Evolutionary conservation across 2,797 vertebrate genomes (phyloP).

Genomic region (Gorsachius magnificus): DNA sequence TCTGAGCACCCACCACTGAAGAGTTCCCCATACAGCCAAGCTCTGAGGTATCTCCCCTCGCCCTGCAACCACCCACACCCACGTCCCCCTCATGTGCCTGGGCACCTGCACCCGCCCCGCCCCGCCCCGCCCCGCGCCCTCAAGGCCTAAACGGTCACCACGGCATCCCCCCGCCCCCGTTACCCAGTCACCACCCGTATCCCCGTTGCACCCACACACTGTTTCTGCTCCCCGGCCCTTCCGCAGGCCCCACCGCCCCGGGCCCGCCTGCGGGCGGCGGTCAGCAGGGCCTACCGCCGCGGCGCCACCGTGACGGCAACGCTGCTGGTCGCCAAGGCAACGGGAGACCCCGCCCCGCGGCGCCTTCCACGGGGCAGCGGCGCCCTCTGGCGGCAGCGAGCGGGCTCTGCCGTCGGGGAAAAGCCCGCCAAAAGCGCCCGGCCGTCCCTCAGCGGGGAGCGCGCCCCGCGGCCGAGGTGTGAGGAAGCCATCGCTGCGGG

Average conservation of each 20-base stretch:
- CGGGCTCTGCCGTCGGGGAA: background rate
- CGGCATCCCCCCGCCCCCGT: rapidly evolving
- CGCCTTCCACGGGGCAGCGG: background rate
- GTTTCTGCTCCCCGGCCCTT: background rate
- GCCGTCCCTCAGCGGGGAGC: background rate
- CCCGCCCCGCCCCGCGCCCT: background rate
- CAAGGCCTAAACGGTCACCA: background rate
- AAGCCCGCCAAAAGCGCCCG: background rate
- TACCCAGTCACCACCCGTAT: background rate
- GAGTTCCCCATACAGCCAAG: rapidly evolving
- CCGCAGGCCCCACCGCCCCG: background rate
- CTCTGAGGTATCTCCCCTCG: background rate
- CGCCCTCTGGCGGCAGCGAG: background rate
- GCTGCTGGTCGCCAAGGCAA: background rate
- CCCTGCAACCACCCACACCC: too few species aligned
- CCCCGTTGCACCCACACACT: background rate
- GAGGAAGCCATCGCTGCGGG: background rate
- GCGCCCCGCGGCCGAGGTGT: too few species aligned
- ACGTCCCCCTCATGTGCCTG: background rate
- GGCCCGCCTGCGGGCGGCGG: background rate
- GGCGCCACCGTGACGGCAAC: background rate
- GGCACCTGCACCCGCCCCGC: background rate
- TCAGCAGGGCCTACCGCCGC: background rate
- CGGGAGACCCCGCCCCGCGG: background rate
- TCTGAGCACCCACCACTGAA: background rate